phyloP scores from a whole-genome alignment of 2,888 invertebrate genomes.

The Sphinx pinastri region DNA sequence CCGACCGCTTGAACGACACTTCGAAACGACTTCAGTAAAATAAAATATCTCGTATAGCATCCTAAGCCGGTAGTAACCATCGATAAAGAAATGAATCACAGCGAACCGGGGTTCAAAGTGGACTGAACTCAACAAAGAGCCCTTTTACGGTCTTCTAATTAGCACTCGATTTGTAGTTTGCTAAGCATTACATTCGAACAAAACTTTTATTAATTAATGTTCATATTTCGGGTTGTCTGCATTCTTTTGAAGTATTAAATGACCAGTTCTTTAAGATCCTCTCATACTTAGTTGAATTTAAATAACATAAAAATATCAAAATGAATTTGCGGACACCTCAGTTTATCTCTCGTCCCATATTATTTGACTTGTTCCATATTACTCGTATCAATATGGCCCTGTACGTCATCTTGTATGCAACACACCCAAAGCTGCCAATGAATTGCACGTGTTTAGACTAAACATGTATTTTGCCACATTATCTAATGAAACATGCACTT shows the following conservation, averaged over 20 bases:
- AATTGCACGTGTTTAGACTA: background rate
- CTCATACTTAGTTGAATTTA: too few relatives aligned
- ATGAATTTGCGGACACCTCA: background rate
- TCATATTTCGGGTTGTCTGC: slow-evolving; percentile 7
- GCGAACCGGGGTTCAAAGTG: slow-evolving; percentile 52
- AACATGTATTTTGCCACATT: background rate
- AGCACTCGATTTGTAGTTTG: slow-evolving; percentile 50
- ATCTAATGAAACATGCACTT: slow-evolving; percentile 13
- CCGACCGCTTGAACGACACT: background rate
- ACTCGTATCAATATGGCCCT: background rate
- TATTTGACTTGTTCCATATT: too few relatives aligned
- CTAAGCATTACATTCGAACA: slow-evolving; percentile 26
- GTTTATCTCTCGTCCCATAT: background rate
- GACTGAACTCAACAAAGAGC: slow-evolving; percentile 58
- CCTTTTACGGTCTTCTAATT: slow-evolving; percentile 58
- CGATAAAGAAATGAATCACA: slow-evolving; percentile 49
- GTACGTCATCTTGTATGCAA: slow-evolving; percentile 4
- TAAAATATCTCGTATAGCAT: slow-evolving; percentile 22
- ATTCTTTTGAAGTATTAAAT: background rate
- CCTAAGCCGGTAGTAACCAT: slow-evolving; percentile 31
- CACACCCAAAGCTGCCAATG: slow-evolving; percentile 1
- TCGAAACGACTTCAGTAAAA: slow-evolving; percentile 1
- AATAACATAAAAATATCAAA: background rate
- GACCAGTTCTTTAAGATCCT: too few relatives aligned
- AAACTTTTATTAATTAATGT: slow-evolving; percentile 18